Percentiles rank a stretch among this genome's conserved stretches.
Conservation (phyloP, 2,888 invertebrate genomes). For the Rhagophthalmus giganteus region DNA sequence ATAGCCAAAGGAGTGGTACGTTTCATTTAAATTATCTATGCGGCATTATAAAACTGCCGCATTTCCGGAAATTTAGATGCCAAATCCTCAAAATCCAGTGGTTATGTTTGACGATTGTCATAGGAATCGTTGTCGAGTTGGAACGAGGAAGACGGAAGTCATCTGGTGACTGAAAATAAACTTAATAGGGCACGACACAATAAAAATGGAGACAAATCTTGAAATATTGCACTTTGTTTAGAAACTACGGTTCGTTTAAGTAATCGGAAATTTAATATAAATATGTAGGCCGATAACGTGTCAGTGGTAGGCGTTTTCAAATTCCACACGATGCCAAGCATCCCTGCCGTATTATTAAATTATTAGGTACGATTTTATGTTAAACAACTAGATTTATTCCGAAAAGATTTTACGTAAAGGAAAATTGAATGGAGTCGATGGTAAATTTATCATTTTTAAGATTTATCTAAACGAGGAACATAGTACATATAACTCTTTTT, state of each 20-base stretch:
- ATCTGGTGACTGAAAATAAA: slow-evolving; percentile 54
- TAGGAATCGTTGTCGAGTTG: slow-evolving; percentile 54
- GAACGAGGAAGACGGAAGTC: slow-evolving; percentile 56
- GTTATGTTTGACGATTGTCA: slow-evolving; percentile 47
- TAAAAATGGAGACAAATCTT: slow-evolving; percentile 18
- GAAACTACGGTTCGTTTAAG: slow-evolving; percentile 14
- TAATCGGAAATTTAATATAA: slow-evolving; percentile 9
- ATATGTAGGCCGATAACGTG: neutral
- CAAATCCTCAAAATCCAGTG: slow-evolving; percentile 50
- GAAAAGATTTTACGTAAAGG: too few relatives aligned
- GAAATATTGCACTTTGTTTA: slow-evolving; percentile 23
- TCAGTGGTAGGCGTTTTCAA: too few relatives aligned
- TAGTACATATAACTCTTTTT: too few relatives aligned
- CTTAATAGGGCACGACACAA: slow-evolving; percentile 49
- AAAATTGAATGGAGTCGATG: too few relatives aligned
- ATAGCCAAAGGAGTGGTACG: slow-evolving; percentile 55
- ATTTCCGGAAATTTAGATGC: slow-evolving; percentile 57
- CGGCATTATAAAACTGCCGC: slow-evolving; percentile 44
- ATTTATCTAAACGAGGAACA: too few relatives aligned
- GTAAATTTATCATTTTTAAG: too few relatives aligned
- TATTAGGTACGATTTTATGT: too few relatives aligned
- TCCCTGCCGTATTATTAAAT: too few relatives aligned
- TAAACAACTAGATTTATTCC: too few relatives aligned
- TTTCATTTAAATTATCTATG: slow-evolving; percentile 55
- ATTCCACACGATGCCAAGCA: too few relatives aligned